Conservation (phyloP, 2,888 invertebrate genomes). For the Dinocampus coccinellae region DNA sequence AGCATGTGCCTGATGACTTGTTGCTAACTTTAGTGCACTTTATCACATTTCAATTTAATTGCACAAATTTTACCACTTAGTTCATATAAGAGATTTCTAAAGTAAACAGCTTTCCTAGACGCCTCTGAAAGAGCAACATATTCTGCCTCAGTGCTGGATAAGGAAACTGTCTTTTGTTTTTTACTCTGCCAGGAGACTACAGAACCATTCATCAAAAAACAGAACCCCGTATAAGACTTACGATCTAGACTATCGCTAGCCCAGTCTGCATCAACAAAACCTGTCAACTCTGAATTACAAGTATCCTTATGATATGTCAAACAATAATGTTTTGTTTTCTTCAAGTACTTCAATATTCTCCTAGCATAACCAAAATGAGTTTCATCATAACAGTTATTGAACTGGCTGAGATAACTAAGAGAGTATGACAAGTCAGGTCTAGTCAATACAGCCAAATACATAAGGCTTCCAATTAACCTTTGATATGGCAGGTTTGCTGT, state of each 20-base stretch:
- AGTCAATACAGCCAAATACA: constrained; percentile 31
- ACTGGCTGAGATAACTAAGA: constrained; percentile 31
- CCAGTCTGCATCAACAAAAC: constrained; percentile 35
- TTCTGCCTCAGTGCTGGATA: constrained; percentile 23
- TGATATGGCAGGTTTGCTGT: constrained; percentile 16
- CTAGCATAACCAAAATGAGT: constrained; percentile 20
- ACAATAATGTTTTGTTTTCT: not conserved
- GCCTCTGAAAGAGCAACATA: constrained; percentile 12
- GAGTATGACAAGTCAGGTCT: constrained; percentile 31
- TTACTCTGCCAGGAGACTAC: constrained; percentile 31
- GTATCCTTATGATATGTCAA: not conserved
- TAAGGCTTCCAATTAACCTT: constrained; percentile 23
- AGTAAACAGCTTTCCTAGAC: constrained; percentile 10
- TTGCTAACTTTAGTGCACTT: constrained; percentile 24
- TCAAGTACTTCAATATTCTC: not conserved
- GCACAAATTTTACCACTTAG: not conserved
- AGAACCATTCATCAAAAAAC: constrained; percentile 17
- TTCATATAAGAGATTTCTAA: not conserved
- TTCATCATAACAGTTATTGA: constrained; percentile 9
- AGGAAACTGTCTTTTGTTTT: constrained; percentile 33
- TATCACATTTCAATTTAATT: not conserved
- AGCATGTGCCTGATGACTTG: constrained; percentile 7
- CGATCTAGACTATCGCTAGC: constrained; percentile 19
- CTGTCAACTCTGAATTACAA: not conserved
- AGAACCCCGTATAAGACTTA: constrained; percentile 35